phyloP scores from a whole-genome alignment of 2,888 invertebrate genomes.

The Megamerina dolium region DNA sequence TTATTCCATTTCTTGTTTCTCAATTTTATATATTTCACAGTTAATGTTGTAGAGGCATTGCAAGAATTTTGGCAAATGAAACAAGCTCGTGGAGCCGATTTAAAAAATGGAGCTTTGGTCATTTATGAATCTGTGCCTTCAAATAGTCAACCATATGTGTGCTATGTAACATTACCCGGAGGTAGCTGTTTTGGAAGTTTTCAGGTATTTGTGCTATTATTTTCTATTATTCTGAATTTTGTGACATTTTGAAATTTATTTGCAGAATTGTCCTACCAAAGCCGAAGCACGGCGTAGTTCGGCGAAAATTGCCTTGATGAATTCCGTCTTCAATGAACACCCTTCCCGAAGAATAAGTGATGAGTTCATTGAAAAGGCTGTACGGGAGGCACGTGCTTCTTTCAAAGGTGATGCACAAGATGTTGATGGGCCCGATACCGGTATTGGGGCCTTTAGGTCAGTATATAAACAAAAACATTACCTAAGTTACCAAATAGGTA shows the following conservation, averaged over 20 bases:
- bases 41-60: slow-evolving; percentile 91
- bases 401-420: slow-evolving; percentile 62
- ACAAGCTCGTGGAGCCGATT: slow-evolving; percentile 76
- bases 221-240: not conserved
- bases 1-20: too few relatives aligned
- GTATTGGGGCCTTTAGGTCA: slow-evolving; percentile 65
- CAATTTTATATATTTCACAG: too few relatives aligned
- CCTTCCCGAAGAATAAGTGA: slow-evolving; percentile 87
- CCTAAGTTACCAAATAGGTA: too few relatives aligned
- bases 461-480: too few relatives aligned
- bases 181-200: slow-evolving; percentile 95
- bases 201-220: slow-evolving; percentile 58
- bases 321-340: slow-evolving; percentile 94
- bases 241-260: not conserved
- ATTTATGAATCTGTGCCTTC: slow-evolving; percentile 93
- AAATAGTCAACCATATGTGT: slow-evolving; percentile 85
- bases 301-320: slow-evolving; percentile 93
- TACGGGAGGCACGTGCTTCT: slow-evolving; percentile 83
- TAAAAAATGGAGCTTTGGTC: slow-evolving; percentile 83
- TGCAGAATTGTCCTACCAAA: slow-evolving; percentile 89
- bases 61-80: slow-evolving; percentile 99
- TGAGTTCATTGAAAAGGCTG: slow-evolving; percentile 90
- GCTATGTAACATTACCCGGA: slow-evolving; percentile 90
- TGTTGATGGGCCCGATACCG: slow-evolving; percentile 63
- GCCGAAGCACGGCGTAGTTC: slow-evolving; percentile 91